A percentile compares a stretch with the other conserved stretches of the same genome.
Conservation (phyloP, 2,888 invertebrate genomes). For the Drosophila niveifrons region DNA sequence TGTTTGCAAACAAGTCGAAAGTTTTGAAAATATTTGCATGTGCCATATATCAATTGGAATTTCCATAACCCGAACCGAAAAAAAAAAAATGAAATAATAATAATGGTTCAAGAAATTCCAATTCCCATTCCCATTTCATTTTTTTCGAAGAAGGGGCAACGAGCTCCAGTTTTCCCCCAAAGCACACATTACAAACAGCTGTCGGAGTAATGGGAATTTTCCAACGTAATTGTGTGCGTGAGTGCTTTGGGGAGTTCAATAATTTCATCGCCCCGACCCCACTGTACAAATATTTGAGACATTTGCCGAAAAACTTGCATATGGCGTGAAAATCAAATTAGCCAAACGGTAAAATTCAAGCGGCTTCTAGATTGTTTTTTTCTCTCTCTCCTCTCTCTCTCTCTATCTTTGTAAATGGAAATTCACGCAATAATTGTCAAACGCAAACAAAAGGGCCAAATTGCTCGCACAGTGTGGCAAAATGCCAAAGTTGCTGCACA, state of each 20-base stretch:
- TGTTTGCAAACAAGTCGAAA: slow-evolving; percentile 63
- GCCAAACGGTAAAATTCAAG: slow-evolving; percentile 39
- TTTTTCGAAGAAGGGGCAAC: too few relatives aligned
- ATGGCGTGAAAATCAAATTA: slow-evolving; percentile 56
- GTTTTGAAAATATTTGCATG: slow-evolving; percentile 69
- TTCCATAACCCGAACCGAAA: slow-evolving; percentile 52
- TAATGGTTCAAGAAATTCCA: slow-evolving; percentile 19
- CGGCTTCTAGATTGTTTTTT: slow-evolving; percentile 26
- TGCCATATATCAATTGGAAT: slow-evolving; percentile 62
- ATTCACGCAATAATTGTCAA: slow-evolving; percentile 75
- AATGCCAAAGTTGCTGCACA: background rate
- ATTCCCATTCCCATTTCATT: too few relatives aligned
- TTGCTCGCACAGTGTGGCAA: slow-evolving; percentile 30
- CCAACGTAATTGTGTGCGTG: slow-evolving; percentile 13
- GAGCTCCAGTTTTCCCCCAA: slow-evolving; percentile 35
- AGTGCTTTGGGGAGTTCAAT: slow-evolving; percentile 6
- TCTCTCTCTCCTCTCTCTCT: too few relatives aligned
- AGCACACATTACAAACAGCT: slow-evolving; percentile 68
- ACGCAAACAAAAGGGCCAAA: slow-evolving; percentile 34
- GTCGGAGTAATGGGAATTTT: slow-evolving; percentile 46
- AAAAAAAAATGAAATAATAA: slow-evolving; percentile 14
- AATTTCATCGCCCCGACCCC: background rate
- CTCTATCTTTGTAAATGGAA: slow-evolving; percentile 37
- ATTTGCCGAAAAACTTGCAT: slow-evolving; percentile 31
- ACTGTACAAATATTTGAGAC: slow-evolving; percentile 12